Conservation (phyloP, 2,113 vertebrate species). For the Hippocampus mohnikei region DNA sequence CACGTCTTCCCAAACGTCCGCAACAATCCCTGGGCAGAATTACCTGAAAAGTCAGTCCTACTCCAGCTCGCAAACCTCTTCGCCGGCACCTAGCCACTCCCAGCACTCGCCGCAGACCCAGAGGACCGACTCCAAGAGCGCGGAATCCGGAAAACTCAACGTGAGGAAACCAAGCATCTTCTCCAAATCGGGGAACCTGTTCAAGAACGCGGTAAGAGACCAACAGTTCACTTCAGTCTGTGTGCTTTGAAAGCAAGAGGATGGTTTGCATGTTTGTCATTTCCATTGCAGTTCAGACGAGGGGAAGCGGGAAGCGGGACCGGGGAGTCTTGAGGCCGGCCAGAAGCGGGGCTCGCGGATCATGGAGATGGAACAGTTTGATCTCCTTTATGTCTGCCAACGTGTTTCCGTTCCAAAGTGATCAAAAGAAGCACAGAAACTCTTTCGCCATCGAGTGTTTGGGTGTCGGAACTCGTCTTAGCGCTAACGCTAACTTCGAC, state of each 20-base stretch:
- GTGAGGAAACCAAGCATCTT: constrained; percentile 62
- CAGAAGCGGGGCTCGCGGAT: neutral
- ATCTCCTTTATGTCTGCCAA: neutral
- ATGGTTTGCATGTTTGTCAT: neutral
- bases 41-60: constrained; percentile 16
- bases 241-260: neutral
- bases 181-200: constrained; percentile 63
- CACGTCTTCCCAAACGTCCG: neutral
- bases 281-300: constrained; percentile 62
- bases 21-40: constrained; percentile 11
- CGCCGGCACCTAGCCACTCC: neutral
- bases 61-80: neutral
- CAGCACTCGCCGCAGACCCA: constrained; percentile 2
- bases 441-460: neutral
- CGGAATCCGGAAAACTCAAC: constrained; percentile 19
- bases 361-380: neutral
- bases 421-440: neutral
- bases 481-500: neutral
- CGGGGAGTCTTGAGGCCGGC: constrained; percentile 46
- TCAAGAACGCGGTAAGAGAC: constrained; percentile 63
- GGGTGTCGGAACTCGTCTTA: neutral
- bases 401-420: neutral
- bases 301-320: constrained; percentile 53
- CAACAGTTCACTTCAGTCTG: neutral
- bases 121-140: neutral